phyloP scores from a whole-genome alignment of 2,888 invertebrate species.

The Pandemis heparana region DNA sequence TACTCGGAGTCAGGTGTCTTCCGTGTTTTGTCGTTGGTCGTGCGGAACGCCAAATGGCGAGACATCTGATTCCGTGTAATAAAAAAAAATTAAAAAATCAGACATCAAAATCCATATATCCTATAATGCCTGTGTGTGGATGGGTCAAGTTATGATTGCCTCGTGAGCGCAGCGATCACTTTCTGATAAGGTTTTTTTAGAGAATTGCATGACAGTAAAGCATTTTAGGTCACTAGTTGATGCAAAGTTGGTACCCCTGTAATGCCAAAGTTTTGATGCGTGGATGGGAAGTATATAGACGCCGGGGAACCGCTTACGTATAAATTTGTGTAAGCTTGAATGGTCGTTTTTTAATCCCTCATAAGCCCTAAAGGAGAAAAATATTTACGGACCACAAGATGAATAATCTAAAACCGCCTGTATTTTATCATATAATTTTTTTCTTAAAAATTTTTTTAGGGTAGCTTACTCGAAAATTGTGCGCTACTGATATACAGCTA shows the following conservation, averaged over 20 bases:
- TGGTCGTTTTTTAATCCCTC: neutral
- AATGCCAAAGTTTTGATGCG: neutral
- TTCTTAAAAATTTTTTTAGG: neutral
- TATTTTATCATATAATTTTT: neutral
- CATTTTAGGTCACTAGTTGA: neutral
- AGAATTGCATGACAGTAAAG: too few relatives aligned
- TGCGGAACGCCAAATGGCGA: too few relatives aligned
- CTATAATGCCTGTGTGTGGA: too few relatives aligned
- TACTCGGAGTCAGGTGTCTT: too few relatives aligned
- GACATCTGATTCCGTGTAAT: too few relatives aligned
- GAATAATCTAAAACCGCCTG: neutral
- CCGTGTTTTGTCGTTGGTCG: too few relatives aligned
- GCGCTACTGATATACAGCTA: too few relatives aligned
- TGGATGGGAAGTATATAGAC: neutral
- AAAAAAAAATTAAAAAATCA: too few relatives aligned
- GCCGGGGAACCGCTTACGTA: neutral
- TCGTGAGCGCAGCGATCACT: too few relatives aligned
- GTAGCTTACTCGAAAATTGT: neutral
- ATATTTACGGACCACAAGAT: neutral
- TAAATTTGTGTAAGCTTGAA: neutral
- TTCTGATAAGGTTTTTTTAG: too few relatives aligned
- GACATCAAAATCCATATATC: too few relatives aligned
- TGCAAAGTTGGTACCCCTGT: neutral
- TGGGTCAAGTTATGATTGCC: too few relatives aligned
- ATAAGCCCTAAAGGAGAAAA: neutral